phyloP scores from a whole-genome alignment of 2,797 vertebrate genomes.

The Cynopterus sphinx region DNA sequence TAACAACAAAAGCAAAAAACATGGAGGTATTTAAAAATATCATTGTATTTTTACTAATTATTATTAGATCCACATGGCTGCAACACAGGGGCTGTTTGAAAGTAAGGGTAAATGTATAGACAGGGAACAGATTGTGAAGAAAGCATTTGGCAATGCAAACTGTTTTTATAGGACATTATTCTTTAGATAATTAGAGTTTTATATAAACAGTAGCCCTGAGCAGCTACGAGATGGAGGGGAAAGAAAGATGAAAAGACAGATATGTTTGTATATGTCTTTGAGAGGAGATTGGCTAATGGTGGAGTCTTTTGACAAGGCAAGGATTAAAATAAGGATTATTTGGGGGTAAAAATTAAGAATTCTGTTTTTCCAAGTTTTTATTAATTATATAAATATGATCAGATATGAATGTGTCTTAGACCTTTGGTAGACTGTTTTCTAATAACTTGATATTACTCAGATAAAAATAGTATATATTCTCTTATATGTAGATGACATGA shows the following conservation, averaged over 20 bases:
- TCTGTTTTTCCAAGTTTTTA: background rate
- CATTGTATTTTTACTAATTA: background rate
- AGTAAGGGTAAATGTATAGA: background rate
- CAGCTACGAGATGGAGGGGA: background rate
- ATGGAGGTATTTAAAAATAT: background rate
- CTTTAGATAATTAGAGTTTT: background rate
- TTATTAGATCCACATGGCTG: background rate
- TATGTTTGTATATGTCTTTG: background rate
- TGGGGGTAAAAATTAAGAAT: background rate
- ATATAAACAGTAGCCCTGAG: background rate
- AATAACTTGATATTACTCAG: too few species aligned
- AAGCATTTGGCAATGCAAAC: background rate
- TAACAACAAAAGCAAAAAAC: background rate
- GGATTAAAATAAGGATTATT: background rate
- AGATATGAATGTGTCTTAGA: too few species aligned
- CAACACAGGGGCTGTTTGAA: background rate
- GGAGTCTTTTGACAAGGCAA: background rate
- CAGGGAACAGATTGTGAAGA: background rate
- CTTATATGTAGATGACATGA: too few species aligned
- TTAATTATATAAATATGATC: too few species aligned
- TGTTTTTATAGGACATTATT: background rate
- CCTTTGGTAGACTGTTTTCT: too few species aligned
- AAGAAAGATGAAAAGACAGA: background rate
- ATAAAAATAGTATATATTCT: too few species aligned
- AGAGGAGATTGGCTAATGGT: background rate